Evolutionary conservation across 2,113 vertebrate genomes (phyloP).

Genomic region (Alexandromys fortis): DNA sequence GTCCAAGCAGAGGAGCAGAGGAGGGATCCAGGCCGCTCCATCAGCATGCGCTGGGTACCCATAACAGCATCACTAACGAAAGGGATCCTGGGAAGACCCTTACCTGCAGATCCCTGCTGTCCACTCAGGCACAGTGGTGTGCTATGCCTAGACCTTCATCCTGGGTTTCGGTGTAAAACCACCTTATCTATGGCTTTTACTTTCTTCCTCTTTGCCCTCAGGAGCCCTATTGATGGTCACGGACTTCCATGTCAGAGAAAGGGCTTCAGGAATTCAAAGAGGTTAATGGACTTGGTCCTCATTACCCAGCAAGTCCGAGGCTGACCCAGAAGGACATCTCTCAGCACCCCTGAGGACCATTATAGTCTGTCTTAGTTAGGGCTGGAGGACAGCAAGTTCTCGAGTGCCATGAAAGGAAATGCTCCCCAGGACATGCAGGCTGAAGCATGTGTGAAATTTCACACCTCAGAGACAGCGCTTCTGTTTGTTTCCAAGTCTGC

Average conservation of each 20-base stretch:
- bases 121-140: background rate
- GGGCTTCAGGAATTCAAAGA: slow-evolving; percentile 10
- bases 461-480: slow-evolving; percentile 68
- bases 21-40: background rate
- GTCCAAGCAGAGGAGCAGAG: background rate
- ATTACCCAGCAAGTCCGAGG: background rate
- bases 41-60: background rate
- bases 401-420: slow-evolving; percentile 44
- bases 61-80: background rate
- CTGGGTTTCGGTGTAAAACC: background rate
- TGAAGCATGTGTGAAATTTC: slow-evolving; percentile 75
- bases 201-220: background rate
- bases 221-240: background rate
- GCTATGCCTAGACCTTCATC: background rate
- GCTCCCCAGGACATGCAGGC: background rate
- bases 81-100: background rate
- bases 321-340: slow-evolving; percentile 20
- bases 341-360: slow-evolving; percentile 3
- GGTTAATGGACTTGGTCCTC: slow-evolving; percentile 52
- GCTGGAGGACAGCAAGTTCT: background rate
- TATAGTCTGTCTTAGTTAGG: slow-evolving; percentile 29
- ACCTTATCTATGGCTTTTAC: slow-evolving; percentile 26
- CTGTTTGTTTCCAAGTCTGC: slow-evolving; percentile 56
- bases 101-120: background rate
- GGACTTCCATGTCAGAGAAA: slow-evolving; percentile 36